These are phyloP conservation scores for Sebastes cheni DNA, from an alignment of 2,797 vertebrate species.

Conservation along the genomic window DNA sequence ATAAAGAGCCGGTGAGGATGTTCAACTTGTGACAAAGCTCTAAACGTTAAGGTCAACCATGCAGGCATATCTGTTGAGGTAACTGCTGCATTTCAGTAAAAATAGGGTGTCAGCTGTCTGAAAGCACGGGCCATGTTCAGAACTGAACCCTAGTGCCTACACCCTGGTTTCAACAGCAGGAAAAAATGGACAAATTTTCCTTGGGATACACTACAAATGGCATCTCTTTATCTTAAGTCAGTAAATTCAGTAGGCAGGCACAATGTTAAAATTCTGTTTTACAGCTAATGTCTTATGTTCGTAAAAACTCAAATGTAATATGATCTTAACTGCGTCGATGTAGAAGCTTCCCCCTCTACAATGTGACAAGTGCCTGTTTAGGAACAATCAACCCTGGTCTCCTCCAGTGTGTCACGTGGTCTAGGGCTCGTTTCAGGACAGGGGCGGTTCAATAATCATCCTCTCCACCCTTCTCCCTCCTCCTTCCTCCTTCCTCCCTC, in stretches of 20 bases:
- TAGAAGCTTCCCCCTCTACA: slow-evolving; percentile 27
- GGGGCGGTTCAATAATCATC: slow-evolving; percentile 59
- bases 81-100: slow-evolving; percentile 91
- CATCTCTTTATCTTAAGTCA: slow-evolving; percentile 39
- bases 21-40: background rate
- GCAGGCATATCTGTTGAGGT: slow-evolving; percentile 86
- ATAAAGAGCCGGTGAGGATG: background rate
- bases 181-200: slow-evolving; percentile 71
- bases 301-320: slow-evolving; percentile 36
- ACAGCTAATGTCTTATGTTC: slow-evolving; percentile 15
- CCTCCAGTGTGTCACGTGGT: slow-evolving; percentile 66
- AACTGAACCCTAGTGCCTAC: slow-evolving; percentile 29
- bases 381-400: slow-evolving; percentile 49
- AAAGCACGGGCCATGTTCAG: slow-evolving; percentile 67
- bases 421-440: slow-evolving; percentile 56
- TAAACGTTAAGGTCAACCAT: slow-evolving; percentile 68
- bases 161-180: slow-evolving; percentile 34
- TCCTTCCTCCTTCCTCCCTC: slow-evolving; percentile 84
- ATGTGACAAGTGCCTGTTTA: slow-evolving; percentile 49
- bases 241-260: slow-evolving; percentile 70
- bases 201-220: slow-evolving; percentile 22
- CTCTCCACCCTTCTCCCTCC: slow-evolving; percentile 55
- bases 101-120: slow-evolving; percentile 80
- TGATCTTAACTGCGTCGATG: slow-evolving; percentile 33
- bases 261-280: slow-evolving; percentile 31